phyloP scores from a whole-genome alignment of 2,113 vertebrate species.

The Clarias gariepinus region DNA sequence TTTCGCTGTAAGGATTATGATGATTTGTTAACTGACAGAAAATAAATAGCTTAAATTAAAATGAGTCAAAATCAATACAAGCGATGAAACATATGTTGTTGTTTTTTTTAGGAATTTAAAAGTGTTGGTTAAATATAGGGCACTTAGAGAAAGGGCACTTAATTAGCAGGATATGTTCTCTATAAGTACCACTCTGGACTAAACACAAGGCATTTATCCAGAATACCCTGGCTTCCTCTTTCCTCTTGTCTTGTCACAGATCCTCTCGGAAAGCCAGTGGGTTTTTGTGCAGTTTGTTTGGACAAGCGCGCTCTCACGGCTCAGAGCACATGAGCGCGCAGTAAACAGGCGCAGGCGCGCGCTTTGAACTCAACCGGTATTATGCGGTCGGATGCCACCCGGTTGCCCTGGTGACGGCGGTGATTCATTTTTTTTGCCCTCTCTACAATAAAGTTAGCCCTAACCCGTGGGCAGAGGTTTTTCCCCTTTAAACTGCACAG shows the following conservation, averaged over 20 bases:
- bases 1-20: not conserved
- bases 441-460: slow-evolving; percentile 19
- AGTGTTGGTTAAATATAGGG: too few species aligned
- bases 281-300: slow-evolving; percentile 35
- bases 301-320: slow-evolving; percentile 35
- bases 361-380: slow-evolving; percentile 85
- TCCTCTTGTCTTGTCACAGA: not conserved
- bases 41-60: not conserved
- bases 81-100: too few species aligned
- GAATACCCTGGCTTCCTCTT: not conserved
- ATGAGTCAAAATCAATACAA: not conserved
- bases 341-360: slow-evolving; percentile 29
- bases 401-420: slow-evolving; percentile 84
- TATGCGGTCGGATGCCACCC: slow-evolving; percentile 76
- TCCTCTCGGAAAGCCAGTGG: slow-evolving; percentile 15
- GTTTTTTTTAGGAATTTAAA: too few species aligned
- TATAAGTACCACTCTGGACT: not conserved
- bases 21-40: not conserved
- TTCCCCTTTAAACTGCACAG: slow-evolving; percentile 72
- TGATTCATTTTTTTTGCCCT: slow-evolving; percentile 55
- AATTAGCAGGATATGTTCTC: not conserved
- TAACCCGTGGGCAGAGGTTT: slow-evolving; percentile 69
- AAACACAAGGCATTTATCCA: slow-evolving; percentile 9
- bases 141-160: too few species aligned
- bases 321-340: slow-evolving; percentile 25